Percentiles rank a stretch among this genome's conserved stretches.
phyloP scores from a whole-genome alignment of 1,140 invertebrate genomes.

The Drosophila seguyi region DNA sequence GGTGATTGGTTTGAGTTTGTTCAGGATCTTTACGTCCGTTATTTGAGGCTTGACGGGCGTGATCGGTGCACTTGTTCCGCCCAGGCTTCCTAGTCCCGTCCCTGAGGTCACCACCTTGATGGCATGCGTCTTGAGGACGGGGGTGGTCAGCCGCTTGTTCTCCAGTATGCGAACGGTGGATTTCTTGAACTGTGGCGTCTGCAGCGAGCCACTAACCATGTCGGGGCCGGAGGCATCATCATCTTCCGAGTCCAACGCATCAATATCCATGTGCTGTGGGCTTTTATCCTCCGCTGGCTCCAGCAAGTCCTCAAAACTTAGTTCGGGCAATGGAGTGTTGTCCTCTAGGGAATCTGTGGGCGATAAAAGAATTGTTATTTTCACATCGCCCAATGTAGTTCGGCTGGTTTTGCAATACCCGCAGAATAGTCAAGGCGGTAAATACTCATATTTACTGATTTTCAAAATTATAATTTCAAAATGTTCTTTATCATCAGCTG shows the following conservation, averaged over 20 bases:
- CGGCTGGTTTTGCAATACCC: slow-evolving; percentile 33
- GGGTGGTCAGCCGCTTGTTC: slow-evolving; percentile 45
- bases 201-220: slow-evolving; percentile 46
- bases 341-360: slow-evolving; percentile 66
- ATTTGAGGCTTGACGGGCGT: slow-evolving; percentile 20
- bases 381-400: neutral
- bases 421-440: slow-evolving; percentile 28
- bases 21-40: slow-evolving; percentile 62
- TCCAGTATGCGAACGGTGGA: slow-evolving; percentile 56
- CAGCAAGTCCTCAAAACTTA: slow-evolving; percentile 74
- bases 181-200: slow-evolving; percentile 73
- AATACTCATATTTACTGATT: slow-evolving; percentile 50
- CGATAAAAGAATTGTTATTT: neutral
- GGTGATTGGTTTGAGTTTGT: slow-evolving; percentile 49
- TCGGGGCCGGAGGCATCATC: slow-evolving; percentile 20
- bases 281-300: slow-evolving; percentile 60
- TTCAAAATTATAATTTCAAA: slow-evolving; percentile 72
- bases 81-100: neutral
- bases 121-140: slow-evolving; percentile 55
- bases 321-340: slow-evolving; percentile 65
- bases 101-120: slow-evolving; percentile 49
- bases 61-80: neutral
- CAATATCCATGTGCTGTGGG: slow-evolving; percentile 40
- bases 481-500: slow-evolving; percentile 66
- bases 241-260: slow-evolving; percentile 38